These are phyloP conservation scores for Axinella damicornis DNA, from an alignment of 37 sponge, comb jelly and placozoan genomes.

Conservation along the genomic window DNA sequence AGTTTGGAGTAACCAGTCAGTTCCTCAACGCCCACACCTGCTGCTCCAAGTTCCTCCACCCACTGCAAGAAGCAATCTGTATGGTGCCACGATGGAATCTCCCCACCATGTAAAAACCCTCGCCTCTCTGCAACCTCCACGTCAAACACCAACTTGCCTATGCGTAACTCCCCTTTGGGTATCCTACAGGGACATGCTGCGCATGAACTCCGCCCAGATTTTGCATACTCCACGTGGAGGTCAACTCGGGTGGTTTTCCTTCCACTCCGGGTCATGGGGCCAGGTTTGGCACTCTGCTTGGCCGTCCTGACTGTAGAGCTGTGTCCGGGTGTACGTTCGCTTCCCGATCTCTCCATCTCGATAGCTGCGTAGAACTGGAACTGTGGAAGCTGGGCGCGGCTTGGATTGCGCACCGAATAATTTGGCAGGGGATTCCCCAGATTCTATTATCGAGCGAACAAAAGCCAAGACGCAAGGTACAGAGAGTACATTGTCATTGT, in stretches of 20 bases:
- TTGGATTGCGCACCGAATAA: no score
- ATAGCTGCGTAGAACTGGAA: no score
- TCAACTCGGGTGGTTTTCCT: conserved; percentile 28
- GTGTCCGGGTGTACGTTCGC: no score
- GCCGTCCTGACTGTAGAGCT: no score
- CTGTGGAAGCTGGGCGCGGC: no score
- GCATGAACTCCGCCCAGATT: conserved; percentile 84
- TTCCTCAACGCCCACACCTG: conserved; percentile 55
- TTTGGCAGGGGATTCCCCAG: no score
- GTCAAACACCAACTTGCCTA: conserved; percentile 76
- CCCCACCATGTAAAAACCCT: not conserved
- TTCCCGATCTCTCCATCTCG: no score
- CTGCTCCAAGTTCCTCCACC: conserved; percentile 36
- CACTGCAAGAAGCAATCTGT: conserved; percentile 80
- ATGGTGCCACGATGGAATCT: conserved; percentile 81
- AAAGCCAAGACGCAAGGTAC: no score
- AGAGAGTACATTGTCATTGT: no score
- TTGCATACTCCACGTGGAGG: conserved; percentile 87
- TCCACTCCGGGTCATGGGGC: no score
- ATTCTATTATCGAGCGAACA: no score
- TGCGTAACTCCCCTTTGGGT: conserved; percentile 71
- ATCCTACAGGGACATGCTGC: conserved; percentile 74
- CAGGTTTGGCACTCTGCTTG: no score
- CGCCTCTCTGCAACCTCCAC: conserved; percentile 39
- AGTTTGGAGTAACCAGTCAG: conserved; percentile 72